These are phyloP conservation scores for Dimorphilus gyrociliatus DNA, from an alignment of 2,888 invertebrate genomes.

Conservation along the genomic window DNA sequence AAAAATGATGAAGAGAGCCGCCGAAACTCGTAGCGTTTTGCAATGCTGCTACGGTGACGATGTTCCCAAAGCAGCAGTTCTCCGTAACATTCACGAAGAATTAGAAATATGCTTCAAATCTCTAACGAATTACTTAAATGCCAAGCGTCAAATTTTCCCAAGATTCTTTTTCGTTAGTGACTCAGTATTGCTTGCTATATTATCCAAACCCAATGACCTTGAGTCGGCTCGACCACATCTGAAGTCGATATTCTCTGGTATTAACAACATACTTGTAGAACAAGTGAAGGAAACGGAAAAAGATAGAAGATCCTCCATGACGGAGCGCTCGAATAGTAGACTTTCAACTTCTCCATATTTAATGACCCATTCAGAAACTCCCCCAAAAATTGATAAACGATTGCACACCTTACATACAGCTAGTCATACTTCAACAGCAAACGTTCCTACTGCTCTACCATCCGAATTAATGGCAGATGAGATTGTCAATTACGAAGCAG, in stretches of 20 bases:
- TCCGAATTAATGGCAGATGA: slow-evolving; percentile 28
- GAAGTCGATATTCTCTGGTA: slow-evolving; percentile 22
- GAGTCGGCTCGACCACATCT: slow-evolving; percentile 33
- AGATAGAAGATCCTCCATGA: too few relatives aligned
- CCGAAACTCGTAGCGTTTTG: slow-evolving; percentile 35
- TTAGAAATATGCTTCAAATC: slow-evolving; percentile 37
- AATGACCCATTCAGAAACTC: slow-evolving; percentile 9
- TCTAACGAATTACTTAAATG: slow-evolving; percentile 31
- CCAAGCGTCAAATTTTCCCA: slow-evolving; percentile 32
- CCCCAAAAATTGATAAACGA: slow-evolving; percentile 29
- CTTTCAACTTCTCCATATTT: not conserved
- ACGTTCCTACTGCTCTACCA: slow-evolving; percentile 24
- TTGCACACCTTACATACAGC: too few relatives aligned
- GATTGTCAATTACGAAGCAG: slow-evolving; percentile 23
- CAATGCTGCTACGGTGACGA: slow-evolving; percentile 37
- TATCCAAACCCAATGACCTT: slow-evolving; percentile 30
- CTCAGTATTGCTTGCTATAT: slow-evolving; percentile 28
- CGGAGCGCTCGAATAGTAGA: not conserved
- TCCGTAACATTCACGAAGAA: slow-evolving; percentile 34
- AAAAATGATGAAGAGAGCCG: slow-evolving; percentile 37
- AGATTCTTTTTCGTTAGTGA: slow-evolving; percentile 36
- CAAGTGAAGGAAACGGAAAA: not conserved
- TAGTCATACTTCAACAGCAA: too few relatives aligned
- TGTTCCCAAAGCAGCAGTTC: slow-evolving; percentile 30
- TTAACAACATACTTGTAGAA: not conserved